A percentile compares a stretch with the other conserved stretches of the same genome.
Conservation (phyloP, 2,888 invertebrate species). For the Acleris literana region DNA sequence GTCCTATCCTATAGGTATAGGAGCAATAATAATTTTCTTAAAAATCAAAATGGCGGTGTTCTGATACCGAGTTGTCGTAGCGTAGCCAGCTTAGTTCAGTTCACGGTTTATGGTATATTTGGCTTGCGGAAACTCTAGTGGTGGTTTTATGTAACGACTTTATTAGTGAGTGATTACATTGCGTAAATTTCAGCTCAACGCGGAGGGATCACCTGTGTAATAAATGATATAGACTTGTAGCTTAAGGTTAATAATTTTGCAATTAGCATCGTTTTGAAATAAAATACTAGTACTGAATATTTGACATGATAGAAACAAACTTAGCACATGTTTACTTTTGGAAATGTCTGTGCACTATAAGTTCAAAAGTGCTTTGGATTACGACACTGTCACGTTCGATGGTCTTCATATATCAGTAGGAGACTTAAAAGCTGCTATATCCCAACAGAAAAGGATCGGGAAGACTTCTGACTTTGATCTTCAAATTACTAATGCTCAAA, state of each 20-base stretch:
- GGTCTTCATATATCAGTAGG: constrained; percentile 97
- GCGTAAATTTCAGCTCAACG: no score
- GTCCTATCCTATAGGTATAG: no score
- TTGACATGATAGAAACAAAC: constrained; percentile 58
- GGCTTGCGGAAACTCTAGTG: no score
- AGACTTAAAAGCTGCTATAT: constrained; percentile 97
- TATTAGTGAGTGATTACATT: no score
- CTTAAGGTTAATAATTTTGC: constrained; percentile 23
- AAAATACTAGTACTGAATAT: constrained; percentile 9
- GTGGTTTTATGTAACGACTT: no score
- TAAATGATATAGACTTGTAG: no score
- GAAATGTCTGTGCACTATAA: constrained; percentile 99
- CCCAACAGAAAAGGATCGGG: constrained; percentile 97
- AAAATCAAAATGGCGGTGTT: constrained; percentile 5
- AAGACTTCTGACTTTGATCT: constrained; percentile 97
- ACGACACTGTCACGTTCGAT: constrained; percentile 98
- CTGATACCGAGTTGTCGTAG: no score
- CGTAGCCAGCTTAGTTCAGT: no score
- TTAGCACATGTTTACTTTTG: constrained; percentile 44
- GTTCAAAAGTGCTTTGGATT: constrained; percentile 98
- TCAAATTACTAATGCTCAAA: constrained; percentile 98
- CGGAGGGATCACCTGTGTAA: no score
- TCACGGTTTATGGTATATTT: not conserved
- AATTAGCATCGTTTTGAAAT: constrained; percentile 10
- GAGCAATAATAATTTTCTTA: no score